Percentiles rank a stretch among this genome's conserved stretches.
Evolutionary conservation across 64 coral and sea anemone genomes (phyloP).

Genomic region (Pocillopora verrucosa): DNA sequence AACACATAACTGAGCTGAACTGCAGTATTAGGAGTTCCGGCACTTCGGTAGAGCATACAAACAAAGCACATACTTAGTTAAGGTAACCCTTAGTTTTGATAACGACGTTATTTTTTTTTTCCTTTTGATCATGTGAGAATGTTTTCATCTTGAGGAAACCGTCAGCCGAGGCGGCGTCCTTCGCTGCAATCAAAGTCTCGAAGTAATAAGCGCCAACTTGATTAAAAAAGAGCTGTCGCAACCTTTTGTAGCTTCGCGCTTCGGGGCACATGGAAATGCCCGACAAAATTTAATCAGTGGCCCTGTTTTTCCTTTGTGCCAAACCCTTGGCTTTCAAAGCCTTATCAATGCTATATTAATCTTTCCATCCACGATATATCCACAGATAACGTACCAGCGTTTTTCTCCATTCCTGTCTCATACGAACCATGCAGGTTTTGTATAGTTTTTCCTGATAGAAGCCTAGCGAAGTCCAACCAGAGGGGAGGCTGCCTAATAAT

Average conservation of each 20-base stretch:
- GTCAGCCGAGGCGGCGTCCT: not conserved
- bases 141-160: not conserved
- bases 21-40: not conserved
- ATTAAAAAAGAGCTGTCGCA: slow-evolving; percentile 31
- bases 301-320: not conserved
- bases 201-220: slow-evolving; percentile 25
- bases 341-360: not conserved
- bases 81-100: not conserved
- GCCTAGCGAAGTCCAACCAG: not conserved
- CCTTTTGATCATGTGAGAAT: no score
- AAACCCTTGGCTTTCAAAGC: not conserved
- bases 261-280: slow-evolving; percentile 41
- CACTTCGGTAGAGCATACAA: not conserved
- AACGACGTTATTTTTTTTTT: not conserved
- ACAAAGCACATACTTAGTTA: not conserved
- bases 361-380: not conserved
- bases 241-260: slow-evolving; percentile 56
- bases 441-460: not conserved
- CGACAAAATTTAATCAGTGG: slow-evolving; percentile 48
- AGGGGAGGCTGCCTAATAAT: slow-evolving; percentile 15
- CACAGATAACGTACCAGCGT: not conserved
- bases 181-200: slow-evolving; percentile 15
- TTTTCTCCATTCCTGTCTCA: not conserved
- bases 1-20: not conserved
- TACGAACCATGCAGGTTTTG: not conserved